Conservation (phyloP, 2,888 invertebrate species). For the Ethmia dodecea region DNA sequence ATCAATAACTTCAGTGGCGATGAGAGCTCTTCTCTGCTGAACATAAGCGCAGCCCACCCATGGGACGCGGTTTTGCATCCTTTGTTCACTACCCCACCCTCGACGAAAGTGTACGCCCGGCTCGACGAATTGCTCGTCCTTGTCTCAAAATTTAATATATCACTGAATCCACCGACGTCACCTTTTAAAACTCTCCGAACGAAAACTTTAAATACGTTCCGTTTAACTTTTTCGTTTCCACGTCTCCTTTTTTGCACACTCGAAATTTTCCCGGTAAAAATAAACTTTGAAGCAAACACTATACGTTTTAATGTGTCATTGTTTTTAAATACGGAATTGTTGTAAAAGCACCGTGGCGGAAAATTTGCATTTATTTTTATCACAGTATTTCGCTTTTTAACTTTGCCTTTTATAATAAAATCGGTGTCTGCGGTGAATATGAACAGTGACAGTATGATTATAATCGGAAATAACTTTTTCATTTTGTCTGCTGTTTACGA, state of each 20-base stretch:
- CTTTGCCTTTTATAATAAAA: slow-evolving; percentile 57
- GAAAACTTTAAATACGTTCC: slow-evolving; percentile 64
- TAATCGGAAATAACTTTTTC: slow-evolving; percentile 33
- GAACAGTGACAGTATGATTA: slow-evolving; percentile 34
- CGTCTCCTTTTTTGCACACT: slow-evolving; percentile 48
- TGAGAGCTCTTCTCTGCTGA: slow-evolving; percentile 42
- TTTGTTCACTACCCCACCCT: slow-evolving; percentile 40
- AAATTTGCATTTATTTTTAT: slow-evolving; percentile 56
- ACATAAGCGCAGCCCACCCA: slow-evolving; percentile 57
- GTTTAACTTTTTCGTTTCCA: slow-evolving; percentile 38
- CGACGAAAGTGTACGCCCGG: slow-evolving; percentile 58
- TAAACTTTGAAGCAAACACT: slow-evolving; percentile 59
- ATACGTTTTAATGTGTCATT: slow-evolving; percentile 55
- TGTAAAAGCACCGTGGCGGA: slow-evolving; percentile 51
- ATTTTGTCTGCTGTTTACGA: slow-evolving; percentile 33
- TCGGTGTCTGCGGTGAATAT: slow-evolving; percentile 43
- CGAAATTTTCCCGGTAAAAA: slow-evolving; percentile 73
- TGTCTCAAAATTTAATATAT: slow-evolving; percentile 63
- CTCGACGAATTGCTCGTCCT: slow-evolving; percentile 59
- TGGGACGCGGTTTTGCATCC: slow-evolving; percentile 34
- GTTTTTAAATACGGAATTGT: slow-evolving; percentile 61
- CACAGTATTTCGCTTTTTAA: slow-evolving; percentile 65
- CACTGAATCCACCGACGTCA: slow-evolving; percentile 59
- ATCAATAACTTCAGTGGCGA: slow-evolving; percentile 54
- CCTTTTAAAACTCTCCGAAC: slow-evolving; percentile 67